phyloP scores from a whole-genome alignment of 37 sponge, comb jelly and placozoan species.

The Halisarca cf. caerulea region DNA sequence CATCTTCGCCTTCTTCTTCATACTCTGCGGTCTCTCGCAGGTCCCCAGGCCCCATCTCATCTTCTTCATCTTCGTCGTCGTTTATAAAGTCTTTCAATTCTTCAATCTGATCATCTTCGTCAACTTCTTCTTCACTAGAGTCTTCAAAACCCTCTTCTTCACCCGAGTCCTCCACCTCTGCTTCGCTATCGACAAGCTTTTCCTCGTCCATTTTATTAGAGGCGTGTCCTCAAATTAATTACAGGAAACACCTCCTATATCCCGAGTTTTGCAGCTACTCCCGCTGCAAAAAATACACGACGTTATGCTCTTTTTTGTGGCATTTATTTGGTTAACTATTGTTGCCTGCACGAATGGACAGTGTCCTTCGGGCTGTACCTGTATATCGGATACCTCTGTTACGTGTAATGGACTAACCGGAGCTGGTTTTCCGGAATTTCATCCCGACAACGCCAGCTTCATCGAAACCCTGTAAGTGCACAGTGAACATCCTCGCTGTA shows the following conservation, averaged over 20 bases:
- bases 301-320: too few relatives aligned
- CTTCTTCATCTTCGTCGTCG: constrained; percentile 36
- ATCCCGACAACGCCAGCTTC: background rate
- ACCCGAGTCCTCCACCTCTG: too few relatives aligned
- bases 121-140: constrained; percentile 25
- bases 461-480: constrained; percentile 29
- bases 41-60: background rate
- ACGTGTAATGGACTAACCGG: background rate
- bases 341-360: constrained; percentile 2
- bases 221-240: too few relatives aligned
- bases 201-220: too few relatives aligned
- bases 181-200: too few relatives aligned
- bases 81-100: background rate
- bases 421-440: constrained; percentile 23
- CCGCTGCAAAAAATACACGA: too few relatives aligned
- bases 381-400: background rate
- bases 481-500: background rate
- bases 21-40: background rate
- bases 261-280: too few relatives aligned
- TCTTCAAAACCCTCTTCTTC: constrained; percentile 23
- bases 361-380: constrained; percentile 17
- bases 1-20: constrained; percentile 32
- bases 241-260: too few relatives aligned
- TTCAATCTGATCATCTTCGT: constrained; percentile 4
- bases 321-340: too few relatives aligned